A percentile compares a stretch with the other conserved stretches of the same genome.
Evolutionary conservation across 2,888 invertebrate species (phyloP).

Genomic region (Stramonita haemastoma): DNA sequence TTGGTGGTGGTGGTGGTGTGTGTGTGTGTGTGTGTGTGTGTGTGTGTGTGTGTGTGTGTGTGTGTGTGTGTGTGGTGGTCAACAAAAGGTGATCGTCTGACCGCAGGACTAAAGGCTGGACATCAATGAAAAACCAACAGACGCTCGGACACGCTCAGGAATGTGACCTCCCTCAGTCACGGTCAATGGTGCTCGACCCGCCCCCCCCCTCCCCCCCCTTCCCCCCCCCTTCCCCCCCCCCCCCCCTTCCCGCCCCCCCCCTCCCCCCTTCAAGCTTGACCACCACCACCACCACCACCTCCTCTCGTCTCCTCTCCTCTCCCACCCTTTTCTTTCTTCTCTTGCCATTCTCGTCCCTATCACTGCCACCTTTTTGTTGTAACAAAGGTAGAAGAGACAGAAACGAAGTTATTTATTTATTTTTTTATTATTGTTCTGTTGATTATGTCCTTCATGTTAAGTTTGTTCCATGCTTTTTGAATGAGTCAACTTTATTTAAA

Average conservation of each 20-base stretch:
- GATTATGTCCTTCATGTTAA: no score
- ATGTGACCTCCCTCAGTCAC: background rate
- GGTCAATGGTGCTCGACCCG: background rate
- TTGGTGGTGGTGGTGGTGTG: background rate
- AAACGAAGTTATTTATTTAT: no score
- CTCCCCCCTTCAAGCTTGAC: no score
- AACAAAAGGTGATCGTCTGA: no score
- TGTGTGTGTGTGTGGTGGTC: background rate
- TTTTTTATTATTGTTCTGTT: no score
- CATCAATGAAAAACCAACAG: background rate
- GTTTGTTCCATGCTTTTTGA: no score
- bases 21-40: slow-evolving; percentile 7
- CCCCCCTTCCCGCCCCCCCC: no score
- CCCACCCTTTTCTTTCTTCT: background rate
- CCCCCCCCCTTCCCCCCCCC: no score
- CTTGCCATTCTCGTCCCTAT: background rate
- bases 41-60: slow-evolving; percentile 7
- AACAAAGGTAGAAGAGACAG: no score
- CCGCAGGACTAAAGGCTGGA: background rate
- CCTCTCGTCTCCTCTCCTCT: background rate
- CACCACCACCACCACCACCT: no score
- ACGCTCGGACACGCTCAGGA: background rate
- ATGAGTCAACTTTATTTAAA: no score
- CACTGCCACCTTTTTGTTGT: no score
- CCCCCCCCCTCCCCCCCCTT: background rate